phyloP scores from a whole-genome alignment of 2,888 invertebrate species.

The Dusona sp. region DNA sequence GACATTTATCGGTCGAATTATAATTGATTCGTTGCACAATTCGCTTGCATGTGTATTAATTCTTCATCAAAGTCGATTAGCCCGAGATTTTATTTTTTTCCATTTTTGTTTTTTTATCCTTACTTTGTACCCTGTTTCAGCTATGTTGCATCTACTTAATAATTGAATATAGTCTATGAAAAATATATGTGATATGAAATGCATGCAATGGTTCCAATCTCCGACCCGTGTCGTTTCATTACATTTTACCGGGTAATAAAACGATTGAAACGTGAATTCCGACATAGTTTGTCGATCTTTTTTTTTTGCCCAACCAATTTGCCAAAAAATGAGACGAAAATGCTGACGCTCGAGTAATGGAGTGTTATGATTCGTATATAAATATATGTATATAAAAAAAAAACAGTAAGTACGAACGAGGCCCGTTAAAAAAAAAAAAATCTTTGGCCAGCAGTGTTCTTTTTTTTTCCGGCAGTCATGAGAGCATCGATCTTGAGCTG shows the following conservation, averaged over 20 bases:
- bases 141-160: conserved; percentile 34
- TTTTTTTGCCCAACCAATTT: background rate
- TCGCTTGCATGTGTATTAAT: background rate
- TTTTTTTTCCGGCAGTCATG: background rate
- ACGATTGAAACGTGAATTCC: conserved; percentile 13
- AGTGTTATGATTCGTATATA: conserved; percentile 11
- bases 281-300: background rate
- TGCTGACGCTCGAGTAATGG: conserved; percentile 34
- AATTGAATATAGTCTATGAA: conserved; percentile 45
- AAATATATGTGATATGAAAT: conserved; percentile 43
- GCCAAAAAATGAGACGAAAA: background rate
- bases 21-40: conserved; percentile 1
- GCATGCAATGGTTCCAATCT: conserved; percentile 23
- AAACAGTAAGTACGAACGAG: conserved; percentile 47
- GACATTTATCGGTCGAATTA: conserved; percentile 1
- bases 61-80: background rate
- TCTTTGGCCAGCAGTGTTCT: conserved; percentile 39
- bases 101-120: background rate
- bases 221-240: background rate
- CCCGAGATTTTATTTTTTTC: conserved; percentile 9
- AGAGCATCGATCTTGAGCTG: conserved; percentile 39
- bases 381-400: background rate
- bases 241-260: background rate
- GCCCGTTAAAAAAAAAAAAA: conserved; percentile 49
- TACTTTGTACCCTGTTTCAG: conserved; percentile 47